Base-by-base conservation (phyloP, 2,888 invertebrate genomes). In the Tetragonula carbonaria region DNA sequence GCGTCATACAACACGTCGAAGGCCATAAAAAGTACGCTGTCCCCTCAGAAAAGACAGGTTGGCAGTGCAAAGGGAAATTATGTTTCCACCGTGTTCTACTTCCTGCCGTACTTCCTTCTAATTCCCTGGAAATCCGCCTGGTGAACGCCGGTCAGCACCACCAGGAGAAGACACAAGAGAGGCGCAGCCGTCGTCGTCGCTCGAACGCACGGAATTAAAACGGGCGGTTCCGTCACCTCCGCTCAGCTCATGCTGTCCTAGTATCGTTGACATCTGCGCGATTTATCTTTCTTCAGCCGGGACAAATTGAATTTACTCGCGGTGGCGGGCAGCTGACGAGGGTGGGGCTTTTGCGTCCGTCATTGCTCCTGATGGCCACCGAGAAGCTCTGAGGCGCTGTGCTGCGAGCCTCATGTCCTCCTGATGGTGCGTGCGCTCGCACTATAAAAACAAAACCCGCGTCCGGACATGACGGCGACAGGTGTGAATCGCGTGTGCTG, bases 241-340 rank as follows among this genome's bases (percentile, higher is more conserved):
- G 53, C n/a, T 50, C 5, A 5, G 21, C n/a, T 82, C 84, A 90
- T 93, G 85, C 70, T 83, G 72, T 33, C 92, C 93, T 93, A 89
- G 82, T 93, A 91, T 83, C 88, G 88, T 91, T 92, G 93, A 93
- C 93, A 92, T 92, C 91, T 90, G 87, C 88, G 86, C 92, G 92
- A 93, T 93, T 93, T 92, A 92, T 93, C 92, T 92, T 93, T 88
- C 87, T 86, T 89, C 85, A 86, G 87, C 86, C 87, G 86, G 79
- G 88, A 86, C 87, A 86, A 90, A 90, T 87, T 87, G 86, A 88
- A 89, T 92, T 91, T 90, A 89, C 89, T 90, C 82, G 82, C 8
- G 38, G 45, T 8, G 45, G 38, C 38, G 38, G 38, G 0, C 45
- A 11, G 45, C 45, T 8, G 38, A 33, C 45, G 45, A 23, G 70